Percentiles rank a stretch among this genome's conserved stretches.
phyloP scores from a whole-genome alignment of 2,113 vertebrate genomes.

The Nettapus auritus region DNA sequence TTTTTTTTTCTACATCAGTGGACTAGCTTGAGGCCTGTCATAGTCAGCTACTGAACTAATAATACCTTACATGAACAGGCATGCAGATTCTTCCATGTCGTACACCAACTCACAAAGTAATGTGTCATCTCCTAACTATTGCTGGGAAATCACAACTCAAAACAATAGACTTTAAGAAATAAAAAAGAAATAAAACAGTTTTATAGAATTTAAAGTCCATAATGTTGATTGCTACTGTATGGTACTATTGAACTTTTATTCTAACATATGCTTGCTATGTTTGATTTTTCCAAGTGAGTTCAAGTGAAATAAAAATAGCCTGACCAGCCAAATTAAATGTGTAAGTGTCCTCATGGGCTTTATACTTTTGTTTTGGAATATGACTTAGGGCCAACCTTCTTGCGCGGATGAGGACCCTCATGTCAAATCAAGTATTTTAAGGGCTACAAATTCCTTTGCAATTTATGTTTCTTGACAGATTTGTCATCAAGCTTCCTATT shows the following conservation, averaged over 20 bases:
- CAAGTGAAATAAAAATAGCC: background rate
- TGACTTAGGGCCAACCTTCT: background rate
- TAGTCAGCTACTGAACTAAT: background rate
- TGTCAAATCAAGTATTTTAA: background rate
- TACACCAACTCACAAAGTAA: background rate
- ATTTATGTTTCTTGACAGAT: background rate
- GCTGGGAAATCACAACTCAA: background rate
- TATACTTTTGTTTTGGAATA: background rate
- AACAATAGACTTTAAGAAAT: background rate
- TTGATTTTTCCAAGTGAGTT: background rate
- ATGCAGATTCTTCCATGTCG: background rate
- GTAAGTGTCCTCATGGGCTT: background rate
- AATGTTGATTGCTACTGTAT: background rate
- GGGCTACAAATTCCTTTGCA: background rate
- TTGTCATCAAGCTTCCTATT: background rate
- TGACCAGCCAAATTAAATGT: background rate
- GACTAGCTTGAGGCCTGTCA: background rate
- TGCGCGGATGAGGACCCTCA: background rate
- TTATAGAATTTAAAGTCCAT: background rate
- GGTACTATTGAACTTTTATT: background rate
- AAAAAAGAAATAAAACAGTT: background rate
- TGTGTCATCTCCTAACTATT: background rate
- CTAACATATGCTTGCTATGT: background rate
- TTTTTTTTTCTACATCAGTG: background rate
- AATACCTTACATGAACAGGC: background rate